phyloP scores from a whole-genome alignment of 2,797 vertebrate species.

The Muscicapa comitata region DNA sequence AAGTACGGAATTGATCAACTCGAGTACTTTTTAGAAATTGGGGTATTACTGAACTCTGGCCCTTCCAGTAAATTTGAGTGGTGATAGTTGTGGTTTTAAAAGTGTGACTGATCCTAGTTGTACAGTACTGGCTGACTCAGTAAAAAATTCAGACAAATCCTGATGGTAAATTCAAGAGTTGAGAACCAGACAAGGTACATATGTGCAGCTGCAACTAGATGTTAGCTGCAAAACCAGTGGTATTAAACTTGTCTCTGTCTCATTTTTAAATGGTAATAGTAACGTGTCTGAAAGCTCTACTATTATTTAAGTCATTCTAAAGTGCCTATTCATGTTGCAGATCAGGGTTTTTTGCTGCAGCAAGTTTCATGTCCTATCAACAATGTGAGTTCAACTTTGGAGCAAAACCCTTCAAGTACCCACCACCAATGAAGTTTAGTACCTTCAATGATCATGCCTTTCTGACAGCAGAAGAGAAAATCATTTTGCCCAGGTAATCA shows the following conservation, averaged over 20 bases:
- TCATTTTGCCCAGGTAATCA: conserved; percentile 93
- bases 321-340: conserved; percentile 68
- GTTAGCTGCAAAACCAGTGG: neutral
- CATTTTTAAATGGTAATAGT: neutral
- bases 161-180: neutral
- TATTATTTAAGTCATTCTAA: neutral
- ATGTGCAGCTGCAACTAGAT: neutral
- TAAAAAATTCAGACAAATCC: neutral
- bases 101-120: neutral
- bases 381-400: conserved; percentile 99
- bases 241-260: neutral
- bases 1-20: neutral
- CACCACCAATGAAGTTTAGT: conserved; percentile 92
- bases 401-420: conserved; percentile 94
- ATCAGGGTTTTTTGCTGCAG: conserved; percentile 97
- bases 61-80: neutral
- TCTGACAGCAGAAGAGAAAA: conserved; percentile 92
- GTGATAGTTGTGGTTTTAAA: neutral
- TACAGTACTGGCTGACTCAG: neutral
- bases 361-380: conserved; percentile 99
- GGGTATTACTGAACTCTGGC: neutral
- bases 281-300: neutral
- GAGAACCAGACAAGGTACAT: neutral
- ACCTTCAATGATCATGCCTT: conserved; percentile 98
- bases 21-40: neutral